A percentile compares a stretch with the other conserved stretches of the same genome.
Evolutionary conservation across 2,888 invertebrate species (phyloP).

Genomic region (Autographa gamma): DNA sequence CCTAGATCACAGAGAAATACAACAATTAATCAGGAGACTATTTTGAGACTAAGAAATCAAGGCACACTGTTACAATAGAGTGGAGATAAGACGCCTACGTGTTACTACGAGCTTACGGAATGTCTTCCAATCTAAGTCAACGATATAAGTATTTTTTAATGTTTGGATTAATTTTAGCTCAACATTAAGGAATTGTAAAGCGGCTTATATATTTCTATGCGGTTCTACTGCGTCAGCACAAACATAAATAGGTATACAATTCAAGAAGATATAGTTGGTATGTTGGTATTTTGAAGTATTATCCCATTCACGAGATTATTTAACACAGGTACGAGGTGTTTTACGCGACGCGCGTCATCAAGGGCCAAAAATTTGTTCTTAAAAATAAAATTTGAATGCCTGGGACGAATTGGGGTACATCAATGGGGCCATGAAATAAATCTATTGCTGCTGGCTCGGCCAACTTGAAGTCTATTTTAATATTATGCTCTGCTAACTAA

Average conservation of each 20-base stretch:
- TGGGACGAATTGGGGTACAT: not conserved
- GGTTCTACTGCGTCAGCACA: not conserved
- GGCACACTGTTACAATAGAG: conserved; percentile 55
- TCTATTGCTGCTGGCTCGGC: not conserved
- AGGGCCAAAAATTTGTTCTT: too few relatives aligned
- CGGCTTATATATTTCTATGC: not conserved
- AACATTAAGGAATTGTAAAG: not conserved
- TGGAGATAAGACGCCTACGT: conserved; percentile 33
- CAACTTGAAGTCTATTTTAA: not conserved
- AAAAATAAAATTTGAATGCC: too few relatives aligned
- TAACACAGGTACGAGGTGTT: not conserved
- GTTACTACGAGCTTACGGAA: conserved; percentile 44
- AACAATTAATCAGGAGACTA: conserved; percentile 55
- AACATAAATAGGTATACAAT: not conserved
- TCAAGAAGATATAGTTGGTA: not conserved
- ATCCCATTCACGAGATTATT: not conserved
- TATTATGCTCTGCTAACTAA: conserved; percentile 4
- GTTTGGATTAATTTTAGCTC: not conserved
- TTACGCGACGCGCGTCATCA: too few relatives aligned
- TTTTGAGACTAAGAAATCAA: conserved; percentile 56
- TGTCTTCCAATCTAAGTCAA: conserved; percentile 48
- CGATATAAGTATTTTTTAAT: not conserved
- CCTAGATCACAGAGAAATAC: conserved; percentile 81
- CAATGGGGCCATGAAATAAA: not conserved
- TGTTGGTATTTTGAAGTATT: too few relatives aligned